These are phyloP conservation scores for Sipha maydis DNA, from an alignment of 2,888 invertebrate species.

Conservation along the genomic window DNA sequence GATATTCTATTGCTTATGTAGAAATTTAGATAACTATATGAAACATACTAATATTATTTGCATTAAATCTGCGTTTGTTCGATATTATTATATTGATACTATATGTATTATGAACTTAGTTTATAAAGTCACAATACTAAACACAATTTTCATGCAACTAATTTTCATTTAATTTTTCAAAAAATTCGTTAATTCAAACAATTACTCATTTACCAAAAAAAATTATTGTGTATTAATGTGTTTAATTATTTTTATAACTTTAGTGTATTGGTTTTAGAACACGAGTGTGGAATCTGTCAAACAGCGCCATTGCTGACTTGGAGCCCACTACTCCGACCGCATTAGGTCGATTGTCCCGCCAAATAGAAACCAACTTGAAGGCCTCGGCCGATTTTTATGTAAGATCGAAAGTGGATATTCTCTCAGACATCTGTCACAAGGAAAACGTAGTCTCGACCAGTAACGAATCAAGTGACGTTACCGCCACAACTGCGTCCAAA, in stretches of 20 bases:
- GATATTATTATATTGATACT: too few relatives aligned
- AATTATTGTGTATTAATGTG: not conserved
- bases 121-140: too few relatives aligned
- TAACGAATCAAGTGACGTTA: not conserved
- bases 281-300: too few relatives aligned
- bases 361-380: slow-evolving; percentile 17
- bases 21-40: too few relatives aligned
- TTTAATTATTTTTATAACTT: not conserved
- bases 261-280: not conserved
- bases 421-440: not conserved
- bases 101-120: not conserved
- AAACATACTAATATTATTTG: too few relatives aligned
- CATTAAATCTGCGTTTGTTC: too few relatives aligned
- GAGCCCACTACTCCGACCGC: not conserved
- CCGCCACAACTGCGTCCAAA: not conserved
- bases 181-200: too few relatives aligned
- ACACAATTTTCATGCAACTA: too few relatives aligned
- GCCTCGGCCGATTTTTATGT: not conserved
- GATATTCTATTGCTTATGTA: too few relatives aligned
- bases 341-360: not conserved
- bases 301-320: not conserved
- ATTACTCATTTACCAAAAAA: too few relatives aligned
- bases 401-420: not conserved
- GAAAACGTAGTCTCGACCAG: not conserved
- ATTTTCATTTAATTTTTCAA: too few relatives aligned